Percentiles rank a stretch among this genome's conserved stretches.
phyloP scores from a whole-genome alignment of 1,140 invertebrate species.

The Anastrepha obliqua region DNA sequence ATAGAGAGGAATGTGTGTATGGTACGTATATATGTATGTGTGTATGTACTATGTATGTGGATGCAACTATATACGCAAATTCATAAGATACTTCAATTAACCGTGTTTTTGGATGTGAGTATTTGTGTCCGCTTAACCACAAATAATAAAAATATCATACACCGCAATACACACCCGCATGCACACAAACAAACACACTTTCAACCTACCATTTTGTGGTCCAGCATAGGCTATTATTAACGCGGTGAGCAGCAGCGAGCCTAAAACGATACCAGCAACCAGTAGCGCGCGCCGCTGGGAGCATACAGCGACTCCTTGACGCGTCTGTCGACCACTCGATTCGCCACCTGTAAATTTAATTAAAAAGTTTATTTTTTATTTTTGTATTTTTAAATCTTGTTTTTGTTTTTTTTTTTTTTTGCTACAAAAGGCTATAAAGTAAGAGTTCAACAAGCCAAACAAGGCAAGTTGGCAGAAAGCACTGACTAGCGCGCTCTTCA shows the following conservation, averaged over 20 bases:
- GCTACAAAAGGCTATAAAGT: not conserved
- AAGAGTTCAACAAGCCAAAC: not conserved
- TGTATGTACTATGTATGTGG: not conserved
- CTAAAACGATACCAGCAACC: conserved; percentile 85
- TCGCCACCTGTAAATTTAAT: conserved; percentile 76
- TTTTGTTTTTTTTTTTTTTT: not conserved
- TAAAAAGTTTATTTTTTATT: conserved; percentile 46
- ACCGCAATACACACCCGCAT: conserved; percentile 1
- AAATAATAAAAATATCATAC: not conserved
- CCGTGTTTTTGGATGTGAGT: not conserved
- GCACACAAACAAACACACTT: not conserved
- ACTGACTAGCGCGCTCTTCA: not conserved
- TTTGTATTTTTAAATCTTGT: not conserved
- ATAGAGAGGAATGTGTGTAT: not conserved
- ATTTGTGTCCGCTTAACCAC: not conserved
- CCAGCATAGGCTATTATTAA: conserved; percentile 92
- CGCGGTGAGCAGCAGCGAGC: conserved; percentile 87
- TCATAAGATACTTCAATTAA: not conserved
- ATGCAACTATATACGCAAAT: too few species aligned
- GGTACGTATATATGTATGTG: not conserved
- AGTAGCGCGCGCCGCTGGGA: conserved; percentile 89
- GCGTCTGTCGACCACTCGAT: conserved; percentile 85
- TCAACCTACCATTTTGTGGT: conserved; percentile 77
- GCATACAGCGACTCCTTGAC: conserved; percentile 87
- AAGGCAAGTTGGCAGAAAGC: not conserved